A percentile compares a stretch with the other conserved stretches of the same genome.
Conservation (phyloP, 2,797 vertebrate genomes). For the Anolis apletophallus region DNA sequence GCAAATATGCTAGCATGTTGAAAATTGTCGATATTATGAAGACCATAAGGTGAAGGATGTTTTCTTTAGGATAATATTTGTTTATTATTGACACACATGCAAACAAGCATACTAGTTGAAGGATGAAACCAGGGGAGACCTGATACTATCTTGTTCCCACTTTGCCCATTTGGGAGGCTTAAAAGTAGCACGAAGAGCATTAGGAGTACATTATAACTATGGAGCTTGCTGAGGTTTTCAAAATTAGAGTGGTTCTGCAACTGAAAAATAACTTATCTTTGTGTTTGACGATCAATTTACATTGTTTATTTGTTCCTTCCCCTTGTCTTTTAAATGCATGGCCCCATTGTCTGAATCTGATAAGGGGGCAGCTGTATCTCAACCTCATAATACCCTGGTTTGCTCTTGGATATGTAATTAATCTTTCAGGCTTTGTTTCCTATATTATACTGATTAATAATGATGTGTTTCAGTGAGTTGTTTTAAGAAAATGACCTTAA, state of each 20-base stretch:
- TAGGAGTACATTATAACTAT: neutral
- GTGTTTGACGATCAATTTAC: neutral
- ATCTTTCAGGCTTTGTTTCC: neutral
- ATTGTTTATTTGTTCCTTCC: neutral
- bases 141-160: neutral
- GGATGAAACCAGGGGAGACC: neutral
- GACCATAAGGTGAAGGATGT: neutral
- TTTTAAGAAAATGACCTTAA: constrained; percentile 3
- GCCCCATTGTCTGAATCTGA: neutral
- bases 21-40: no score
- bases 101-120: neutral
- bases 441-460: constrained; percentile 16
- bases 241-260: neutral
- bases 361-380: no score
- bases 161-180: neutral
- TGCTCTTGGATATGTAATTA: neutral
- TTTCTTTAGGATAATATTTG: no score
- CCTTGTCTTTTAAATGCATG: neutral
- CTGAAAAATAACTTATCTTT: neutral
- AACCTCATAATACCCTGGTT: neutral
- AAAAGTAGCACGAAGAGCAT: neutral
- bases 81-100: neutral
- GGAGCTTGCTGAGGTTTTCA: neutral
- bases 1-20: no score
- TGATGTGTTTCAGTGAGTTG: neutral